Evolutionary conservation across 1,140 invertebrate genomes (phyloP).

Genomic region (Drosophila grimshawi): DNA sequence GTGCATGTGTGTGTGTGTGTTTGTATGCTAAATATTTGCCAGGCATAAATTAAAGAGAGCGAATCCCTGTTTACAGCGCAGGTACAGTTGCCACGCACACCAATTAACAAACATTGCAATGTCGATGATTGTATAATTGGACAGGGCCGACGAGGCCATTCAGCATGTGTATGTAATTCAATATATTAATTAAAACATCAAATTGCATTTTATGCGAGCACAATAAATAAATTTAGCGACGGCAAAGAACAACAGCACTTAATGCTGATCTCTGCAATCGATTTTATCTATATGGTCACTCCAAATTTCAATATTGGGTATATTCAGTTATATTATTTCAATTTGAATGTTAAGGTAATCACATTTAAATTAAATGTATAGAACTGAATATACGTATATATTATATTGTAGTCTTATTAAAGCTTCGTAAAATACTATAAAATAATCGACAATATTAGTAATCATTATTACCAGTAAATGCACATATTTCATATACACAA

Average conservation of each 20-base stretch:
- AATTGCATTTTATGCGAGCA: constrained; percentile 72
- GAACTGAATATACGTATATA: too few species aligned
- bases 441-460: too few species aligned
- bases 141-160: constrained; percentile 7
- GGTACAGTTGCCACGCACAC: constrained; percentile 60
- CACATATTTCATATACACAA: too few species aligned
- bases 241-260: constrained; percentile 45
- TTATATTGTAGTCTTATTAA: too few species aligned
- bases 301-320: background rate
- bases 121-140: constrained; percentile 74
- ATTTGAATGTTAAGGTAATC: too few species aligned
- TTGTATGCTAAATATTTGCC: constrained; percentile 79
- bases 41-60: constrained; percentile 67
- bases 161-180: constrained; percentile 61
- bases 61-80: constrained; percentile 23
- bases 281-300: constrained; percentile 36
- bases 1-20: constrained; percentile 47
- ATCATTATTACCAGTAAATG: too few species aligned
- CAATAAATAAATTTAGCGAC: constrained; percentile 76
- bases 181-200: constrained; percentile 82
- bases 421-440: too few species aligned
- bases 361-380: too few species aligned
- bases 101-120: constrained; percentile 56
- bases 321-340: constrained; percentile 2
- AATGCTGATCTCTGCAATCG: constrained; percentile 73